Evolutionary conservation across 1,140 invertebrate species (phyloP), one percentile per base, ranked within the genome.

Genomic region (Calephelis virginiensis): DNA sequence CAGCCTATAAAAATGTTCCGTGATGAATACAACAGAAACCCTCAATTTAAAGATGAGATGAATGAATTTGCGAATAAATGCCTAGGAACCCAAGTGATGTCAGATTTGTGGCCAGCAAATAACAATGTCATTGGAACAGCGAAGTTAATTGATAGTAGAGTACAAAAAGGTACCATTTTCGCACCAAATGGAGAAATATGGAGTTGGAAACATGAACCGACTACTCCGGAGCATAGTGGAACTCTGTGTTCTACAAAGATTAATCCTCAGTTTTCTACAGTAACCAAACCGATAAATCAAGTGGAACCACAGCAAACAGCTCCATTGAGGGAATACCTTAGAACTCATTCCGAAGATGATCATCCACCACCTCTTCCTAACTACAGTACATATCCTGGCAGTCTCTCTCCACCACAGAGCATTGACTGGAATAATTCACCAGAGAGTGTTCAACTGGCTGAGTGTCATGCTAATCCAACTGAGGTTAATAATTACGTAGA

Each of bases 1-100:
- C 85, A 89, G 70, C 93, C 93, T 6, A 90, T 93, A 40, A 92
- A 93, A 69, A 76, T 90, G 5, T 89, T 93, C 50, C 81, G 92
- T 37, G 85, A 93, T 40, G 92, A 93, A 74, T 90, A 92, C 63
- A 88, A 92, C 17, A 89, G 81, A 50, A 92, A 93, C 74, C 83
- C 90, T 43, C 89, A 92, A 71, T 90, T 93, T 45, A 90, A 90
- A 53, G 92, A 92, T 8, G 93, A 93, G 71, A 89, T 92, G 0
- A 91, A 87, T 72, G 92, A 92, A 63, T 91, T 93, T 70, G 92
- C 92, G 4, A 76, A 72, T 62, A 92, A 92, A 70, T 74, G 91
- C n/a, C 83, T 93, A 13, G 86, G 88, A 17, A 83, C 83, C 49
- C 89, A 92, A 69, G 75, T 88, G n/a, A 90, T 92, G 82, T 80